These are phyloP conservation scores for Erannis defoliaria DNA, from an alignment of 2,888 invertebrate species.

Conservation along the genomic window DNA sequence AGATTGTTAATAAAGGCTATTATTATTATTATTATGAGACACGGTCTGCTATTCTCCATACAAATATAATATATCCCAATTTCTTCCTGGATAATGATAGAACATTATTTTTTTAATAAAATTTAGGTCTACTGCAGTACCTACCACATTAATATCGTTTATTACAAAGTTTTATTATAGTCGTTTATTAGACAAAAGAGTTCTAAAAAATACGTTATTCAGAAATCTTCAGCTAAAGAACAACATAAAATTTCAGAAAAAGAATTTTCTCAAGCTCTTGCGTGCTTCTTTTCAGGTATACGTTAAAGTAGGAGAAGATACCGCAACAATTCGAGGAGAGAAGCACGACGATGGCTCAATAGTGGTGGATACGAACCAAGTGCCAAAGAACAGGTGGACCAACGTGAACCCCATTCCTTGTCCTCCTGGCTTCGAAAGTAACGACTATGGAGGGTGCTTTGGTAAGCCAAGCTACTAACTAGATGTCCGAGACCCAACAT, in stretches of 20 bases:
- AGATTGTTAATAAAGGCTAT: no score
- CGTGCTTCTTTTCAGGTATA: slow-evolving; percentile 19
- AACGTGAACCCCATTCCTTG: slow-evolving; percentile 67
- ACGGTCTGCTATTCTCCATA: no score
- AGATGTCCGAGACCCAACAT: neutral
- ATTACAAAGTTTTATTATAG: neutral
- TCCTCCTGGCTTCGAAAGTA: slow-evolving; percentile 83
- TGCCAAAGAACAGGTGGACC: slow-evolving; percentile 71
- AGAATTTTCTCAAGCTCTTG: neutral
- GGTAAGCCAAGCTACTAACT: slow-evolving; percentile 68
- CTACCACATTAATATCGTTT: no score
- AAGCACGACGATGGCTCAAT: slow-evolving; percentile 63
- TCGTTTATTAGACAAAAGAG: no score
- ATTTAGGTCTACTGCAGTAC: no score
- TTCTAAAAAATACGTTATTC: no score
- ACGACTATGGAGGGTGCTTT: slow-evolving; percentile 85
- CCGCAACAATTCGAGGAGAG: slow-evolving; percentile 57
- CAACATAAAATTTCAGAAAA: neutral
- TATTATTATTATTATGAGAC: no score
- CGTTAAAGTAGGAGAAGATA: slow-evolving; percentile 58
- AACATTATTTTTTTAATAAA: no score
- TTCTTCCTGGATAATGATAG: no score
- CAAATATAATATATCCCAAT: no score
- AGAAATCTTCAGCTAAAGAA: no score
- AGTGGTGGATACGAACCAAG: slow-evolving; percentile 59